These are phyloP conservation scores for Pemphredon lugubris DNA, from an alignment of 2,888 invertebrate species.

Conservation along the genomic window DNA sequence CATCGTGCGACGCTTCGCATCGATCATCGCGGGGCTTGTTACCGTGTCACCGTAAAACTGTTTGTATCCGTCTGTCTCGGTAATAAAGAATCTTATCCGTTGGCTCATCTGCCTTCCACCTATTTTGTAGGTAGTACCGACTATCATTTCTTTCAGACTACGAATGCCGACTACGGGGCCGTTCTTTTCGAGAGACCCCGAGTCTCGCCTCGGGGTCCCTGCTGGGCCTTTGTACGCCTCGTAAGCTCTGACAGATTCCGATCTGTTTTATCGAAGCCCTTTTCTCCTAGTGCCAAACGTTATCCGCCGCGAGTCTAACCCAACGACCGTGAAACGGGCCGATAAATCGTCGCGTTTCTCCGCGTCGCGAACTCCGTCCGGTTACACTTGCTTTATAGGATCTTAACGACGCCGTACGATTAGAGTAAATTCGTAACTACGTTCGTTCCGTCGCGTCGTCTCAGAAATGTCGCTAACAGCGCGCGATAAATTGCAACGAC, in stretches of 20 bases:
- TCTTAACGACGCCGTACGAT: too few relatives aligned
- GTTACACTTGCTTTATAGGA: too few relatives aligned
- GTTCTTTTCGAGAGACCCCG: conserved; percentile 30
- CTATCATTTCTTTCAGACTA: conserved; percentile 24
- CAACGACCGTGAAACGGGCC: background rate
- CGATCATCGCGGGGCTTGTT: conserved; percentile 44
- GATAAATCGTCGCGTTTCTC: background rate
- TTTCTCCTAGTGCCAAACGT: background rate
- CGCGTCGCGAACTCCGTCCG: background rate
- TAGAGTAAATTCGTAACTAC: too few relatives aligned
- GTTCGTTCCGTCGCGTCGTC: too few relatives aligned
- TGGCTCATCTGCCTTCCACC: conserved; percentile 40
- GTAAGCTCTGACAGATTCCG: conserved; percentile 8
- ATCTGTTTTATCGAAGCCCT: conserved; percentile 15
- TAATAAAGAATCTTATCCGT: conserved; percentile 52
- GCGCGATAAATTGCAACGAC: too few relatives aligned
- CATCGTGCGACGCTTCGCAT: conserved; percentile 41
- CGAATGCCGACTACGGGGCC: conserved; percentile 38
- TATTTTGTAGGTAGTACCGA: conserved; percentile 6
- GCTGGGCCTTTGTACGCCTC: conserved; percentile 22
- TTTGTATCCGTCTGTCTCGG: conserved; percentile 48
- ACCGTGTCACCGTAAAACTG: conserved; percentile 51
- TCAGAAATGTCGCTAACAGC: too few relatives aligned
- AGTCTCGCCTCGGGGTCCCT: conserved; percentile 3
- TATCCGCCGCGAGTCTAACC: conserved; percentile 6